Percentiles rank a stretch among this genome's conserved stretches.
Evolutionary conservation across 2,888 invertebrate genomes (phyloP).

Genomic region (Malachius bipustulatus): DNA sequence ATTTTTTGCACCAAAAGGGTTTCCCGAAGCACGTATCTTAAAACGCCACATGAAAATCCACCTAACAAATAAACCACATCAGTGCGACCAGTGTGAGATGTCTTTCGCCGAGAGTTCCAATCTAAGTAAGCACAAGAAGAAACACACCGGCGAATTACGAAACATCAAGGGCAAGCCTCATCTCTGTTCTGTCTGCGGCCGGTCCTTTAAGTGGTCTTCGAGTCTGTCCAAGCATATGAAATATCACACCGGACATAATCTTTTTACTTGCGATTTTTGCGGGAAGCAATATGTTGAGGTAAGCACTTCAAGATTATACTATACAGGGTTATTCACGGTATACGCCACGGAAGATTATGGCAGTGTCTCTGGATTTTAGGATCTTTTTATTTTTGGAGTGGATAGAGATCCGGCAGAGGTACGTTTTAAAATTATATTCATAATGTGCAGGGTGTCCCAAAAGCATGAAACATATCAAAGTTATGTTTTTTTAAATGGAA

Average conservation of each 20-base stretch:
- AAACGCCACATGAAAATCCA: conserved; percentile 40
- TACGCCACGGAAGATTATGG: no score
- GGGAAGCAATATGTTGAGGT: conserved; percentile 40
- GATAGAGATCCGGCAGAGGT: no score
- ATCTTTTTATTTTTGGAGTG: no score
- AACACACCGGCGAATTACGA: conserved; percentile 39
- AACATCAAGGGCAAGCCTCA: conserved; percentile 37
- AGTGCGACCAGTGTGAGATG: conserved; percentile 39
- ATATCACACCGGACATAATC: conserved; percentile 40
- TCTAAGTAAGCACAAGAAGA: conserved; percentile 39
- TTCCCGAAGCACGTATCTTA: conserved; percentile 35
- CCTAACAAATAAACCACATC: conserved; percentile 37
- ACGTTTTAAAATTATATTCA: no score
- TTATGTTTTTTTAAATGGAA: no score
- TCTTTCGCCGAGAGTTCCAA: conserved; percentile 41
- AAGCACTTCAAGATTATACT: no score
- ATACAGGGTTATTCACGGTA: no score
- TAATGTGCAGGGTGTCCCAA: no score
- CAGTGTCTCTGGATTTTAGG: no score
- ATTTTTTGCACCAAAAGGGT: no score
- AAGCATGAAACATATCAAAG: no score
- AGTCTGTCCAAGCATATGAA: conserved; percentile 42
- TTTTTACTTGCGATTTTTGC: conserved; percentile 38
- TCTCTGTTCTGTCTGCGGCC: conserved; percentile 39
- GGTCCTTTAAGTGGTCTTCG: conserved; percentile 41